These are phyloP conservation scores for Hyperoplus immaculatus DNA, from an alignment of 2,797 vertebrate genomes.

Conservation along the genomic window DNA sequence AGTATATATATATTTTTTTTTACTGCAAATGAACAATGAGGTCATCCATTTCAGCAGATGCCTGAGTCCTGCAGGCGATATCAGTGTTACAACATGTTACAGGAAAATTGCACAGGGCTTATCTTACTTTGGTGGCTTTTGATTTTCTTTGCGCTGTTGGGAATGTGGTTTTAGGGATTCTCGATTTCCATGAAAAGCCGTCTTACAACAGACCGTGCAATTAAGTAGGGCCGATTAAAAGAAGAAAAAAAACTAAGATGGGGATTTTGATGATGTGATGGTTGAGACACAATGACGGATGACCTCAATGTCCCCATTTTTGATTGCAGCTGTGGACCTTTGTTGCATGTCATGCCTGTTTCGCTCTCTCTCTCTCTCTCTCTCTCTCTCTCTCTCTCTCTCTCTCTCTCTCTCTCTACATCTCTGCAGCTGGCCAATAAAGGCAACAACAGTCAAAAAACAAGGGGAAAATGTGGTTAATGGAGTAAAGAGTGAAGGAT, in stretches of 20 bases:
- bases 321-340: constrained; percentile 1
- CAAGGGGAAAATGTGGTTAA: not conserved
- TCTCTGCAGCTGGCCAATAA: not conserved
- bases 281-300: constrained; percentile 1
- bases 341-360: not conserved
- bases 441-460: not conserved
- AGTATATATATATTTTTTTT: not conserved
- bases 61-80: constrained; percentile 13
- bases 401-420: not conserved
- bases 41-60: constrained; percentile 29
- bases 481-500: not conserved
- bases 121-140: constrained; percentile 33
- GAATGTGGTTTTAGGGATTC: constrained; percentile 13
- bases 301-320: not conserved
- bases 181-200: constrained; percentile 5
- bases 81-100: constrained; percentile 38
- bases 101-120: constrained; percentile 27
- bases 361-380: not conserved
- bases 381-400: not conserved
- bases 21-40: constrained; percentile 27
- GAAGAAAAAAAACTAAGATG: not conserved
- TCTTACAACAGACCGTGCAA: constrained; percentile 3
- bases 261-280: not conserved
- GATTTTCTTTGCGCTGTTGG: constrained; percentile 25
- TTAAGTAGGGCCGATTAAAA: not conserved